These are phyloP conservation scores for Nannoperca australis DNA, from an alignment of 2,797 vertebrate species.

Conservation along the genomic window DNA sequence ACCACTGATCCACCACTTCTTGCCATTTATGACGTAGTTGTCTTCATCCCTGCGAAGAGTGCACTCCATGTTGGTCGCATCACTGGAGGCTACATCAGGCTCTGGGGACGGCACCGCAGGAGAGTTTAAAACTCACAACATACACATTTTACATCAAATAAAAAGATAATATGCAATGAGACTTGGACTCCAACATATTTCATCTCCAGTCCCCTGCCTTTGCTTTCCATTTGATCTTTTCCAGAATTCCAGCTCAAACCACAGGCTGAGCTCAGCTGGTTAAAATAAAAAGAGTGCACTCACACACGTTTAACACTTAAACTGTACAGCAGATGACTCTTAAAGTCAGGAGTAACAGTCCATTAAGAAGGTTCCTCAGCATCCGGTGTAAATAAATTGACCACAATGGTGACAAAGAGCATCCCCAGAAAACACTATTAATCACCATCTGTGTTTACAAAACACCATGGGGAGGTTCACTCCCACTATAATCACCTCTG, in stretches of 20 bases:
- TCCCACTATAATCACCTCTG: constrained; percentile 55
- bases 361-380: not conserved
- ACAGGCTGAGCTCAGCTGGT: not conserved
- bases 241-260: constrained; percentile 11
- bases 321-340: not conserved
- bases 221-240: not conserved
- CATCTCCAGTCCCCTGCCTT: not conserved
- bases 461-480: constrained; percentile 42
- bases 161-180: not conserved
- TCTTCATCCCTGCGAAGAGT: constrained; percentile 84
- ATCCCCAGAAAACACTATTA: not conserved
- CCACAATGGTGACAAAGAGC: constrained; percentile 21
- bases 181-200: not conserved
- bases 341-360: constrained; percentile 1
- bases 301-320: not conserved
- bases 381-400: not conserved
- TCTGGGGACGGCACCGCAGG: constrained; percentile 79
- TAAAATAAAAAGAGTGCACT: not conserved
- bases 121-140: not conserved
- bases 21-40: constrained; percentile 89
- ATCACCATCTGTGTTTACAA: constrained; percentile 55
- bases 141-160: not conserved
- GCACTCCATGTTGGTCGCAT: constrained; percentile 94
- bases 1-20: constrained; percentile 98
- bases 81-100: constrained; percentile 93